phyloP scores from a whole-genome alignment of 2,113 vertebrate species.

The Actenoides lindsayi region DNA sequence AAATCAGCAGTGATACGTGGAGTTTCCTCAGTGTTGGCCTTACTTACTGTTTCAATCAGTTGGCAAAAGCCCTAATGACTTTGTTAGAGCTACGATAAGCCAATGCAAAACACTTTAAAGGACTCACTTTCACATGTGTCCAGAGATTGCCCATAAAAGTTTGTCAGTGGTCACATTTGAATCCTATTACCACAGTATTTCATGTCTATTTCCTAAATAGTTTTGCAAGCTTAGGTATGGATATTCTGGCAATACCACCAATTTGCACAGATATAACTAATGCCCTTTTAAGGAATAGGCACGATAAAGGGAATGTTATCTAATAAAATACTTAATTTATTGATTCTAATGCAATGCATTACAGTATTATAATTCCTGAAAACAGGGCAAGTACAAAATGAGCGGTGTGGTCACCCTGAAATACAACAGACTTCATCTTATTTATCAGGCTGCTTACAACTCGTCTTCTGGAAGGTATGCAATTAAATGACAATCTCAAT shows the following conservation, averaged over 20 bases:
- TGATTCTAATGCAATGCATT: background rate
- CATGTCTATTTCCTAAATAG: background rate
- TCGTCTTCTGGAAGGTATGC: background rate
- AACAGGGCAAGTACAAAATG: background rate
- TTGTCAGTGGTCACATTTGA: background rate
- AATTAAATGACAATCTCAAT: background rate
- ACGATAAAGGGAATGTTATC: fast-evolving
- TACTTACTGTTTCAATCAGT: background rate
- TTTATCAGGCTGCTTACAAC: background rate
- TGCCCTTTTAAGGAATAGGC: background rate
- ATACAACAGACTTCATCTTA: background rate
- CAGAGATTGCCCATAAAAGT: background rate
- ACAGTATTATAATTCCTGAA: background rate
- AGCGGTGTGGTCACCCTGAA: background rate
- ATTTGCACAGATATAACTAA: background rate
- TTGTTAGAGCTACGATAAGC: background rate
- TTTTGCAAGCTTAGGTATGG: background rate
- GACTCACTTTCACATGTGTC: background rate
- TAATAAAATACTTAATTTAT: background rate
- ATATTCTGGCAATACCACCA: background rate
- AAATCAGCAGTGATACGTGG: background rate
- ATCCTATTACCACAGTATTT: background rate
- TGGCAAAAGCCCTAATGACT: background rate
- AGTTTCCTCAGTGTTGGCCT: background rate
- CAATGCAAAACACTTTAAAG: background rate